phyloP scores from a whole-genome alignment of 2,888 invertebrate genomes.

The Erebia ligea region DNA sequence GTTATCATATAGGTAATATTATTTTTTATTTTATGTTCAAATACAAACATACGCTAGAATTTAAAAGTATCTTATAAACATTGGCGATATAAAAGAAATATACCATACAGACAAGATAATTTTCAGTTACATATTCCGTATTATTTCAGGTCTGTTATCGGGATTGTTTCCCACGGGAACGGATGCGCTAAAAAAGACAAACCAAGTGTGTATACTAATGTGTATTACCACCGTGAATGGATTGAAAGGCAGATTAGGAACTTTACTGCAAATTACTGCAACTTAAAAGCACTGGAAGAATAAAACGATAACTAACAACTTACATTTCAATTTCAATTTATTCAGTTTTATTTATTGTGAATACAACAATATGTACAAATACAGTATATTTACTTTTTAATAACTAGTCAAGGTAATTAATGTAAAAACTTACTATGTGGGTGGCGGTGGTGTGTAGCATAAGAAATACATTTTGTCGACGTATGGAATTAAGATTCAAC shows the following conservation, averaged over 20 bases:
- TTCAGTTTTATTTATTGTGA: no score
- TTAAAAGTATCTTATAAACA: no score
- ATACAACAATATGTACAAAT: no score
- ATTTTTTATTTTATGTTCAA: no score
- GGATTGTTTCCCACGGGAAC: constrained; percentile 70
- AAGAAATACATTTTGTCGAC: background rate
- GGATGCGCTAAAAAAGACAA: constrained; percentile 63
- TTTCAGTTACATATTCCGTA: no score
- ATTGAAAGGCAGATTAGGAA: constrained; percentile 49
- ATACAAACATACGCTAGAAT: no score
- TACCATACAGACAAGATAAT: no score
- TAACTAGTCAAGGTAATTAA: no score
- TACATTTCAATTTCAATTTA: no score
- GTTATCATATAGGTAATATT: no score
- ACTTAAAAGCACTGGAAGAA: constrained; percentile 8
- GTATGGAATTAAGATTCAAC: constrained; percentile 17
- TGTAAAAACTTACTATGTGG: background rate
- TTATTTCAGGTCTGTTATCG: constrained; percentile 61
- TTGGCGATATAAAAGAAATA: no score
- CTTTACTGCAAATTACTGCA: constrained; percentile 48
- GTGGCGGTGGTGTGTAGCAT: background rate
- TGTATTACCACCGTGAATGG: constrained; percentile 62
- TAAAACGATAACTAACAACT: background rate
- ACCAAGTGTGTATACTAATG: constrained; percentile 66
- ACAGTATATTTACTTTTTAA: no score